Evolutionary conservation across 2,888 invertebrate genomes (phyloP).

Genomic region (Adelognathus sp.): DNA sequence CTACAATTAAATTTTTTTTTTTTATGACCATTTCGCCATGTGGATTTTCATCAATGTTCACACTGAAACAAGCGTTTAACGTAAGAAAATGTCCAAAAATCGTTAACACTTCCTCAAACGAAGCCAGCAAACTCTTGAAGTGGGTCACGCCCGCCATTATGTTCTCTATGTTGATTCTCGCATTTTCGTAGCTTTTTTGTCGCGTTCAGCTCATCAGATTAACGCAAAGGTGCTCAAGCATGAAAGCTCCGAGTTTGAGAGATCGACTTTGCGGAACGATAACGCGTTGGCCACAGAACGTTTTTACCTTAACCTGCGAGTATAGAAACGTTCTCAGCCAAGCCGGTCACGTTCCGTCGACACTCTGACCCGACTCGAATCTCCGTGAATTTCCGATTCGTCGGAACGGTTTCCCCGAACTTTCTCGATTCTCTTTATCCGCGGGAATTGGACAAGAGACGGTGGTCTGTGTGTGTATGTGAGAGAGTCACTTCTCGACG

Average conservation of each 20-base stretch:
- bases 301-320: neutral
- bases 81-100: too few relatives aligned
- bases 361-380: constrained; percentile 32
- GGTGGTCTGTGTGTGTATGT: too few relatives aligned
- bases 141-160: too few relatives aligned
- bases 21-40: too few relatives aligned
- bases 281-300: neutral
- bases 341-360: constrained; percentile 48
- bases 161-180: too few relatives aligned
- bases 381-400: constrained; percentile 47
- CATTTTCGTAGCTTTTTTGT: too few relatives aligned
- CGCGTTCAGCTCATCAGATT: too few relatives aligned
- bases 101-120: too few relatives aligned
- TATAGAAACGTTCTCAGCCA: neutral
- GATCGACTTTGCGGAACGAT: neutral
- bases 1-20: too few relatives aligned
- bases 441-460: constrained; percentile 4
- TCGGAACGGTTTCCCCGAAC: constrained; percentile 22
- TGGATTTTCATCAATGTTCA: too few relatives aligned
- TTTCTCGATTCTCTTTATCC: constrained; percentile 33
- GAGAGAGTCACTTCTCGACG: constrained; percentile 15
- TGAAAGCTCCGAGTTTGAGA: neutral
- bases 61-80: too few relatives aligned
- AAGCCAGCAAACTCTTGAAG: too few relatives aligned
- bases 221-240: constrained; percentile 11